Evolutionary conservation across 2,888 invertebrate genomes (phyloP).

Genomic region (Dolichomitus sp.): DNA sequence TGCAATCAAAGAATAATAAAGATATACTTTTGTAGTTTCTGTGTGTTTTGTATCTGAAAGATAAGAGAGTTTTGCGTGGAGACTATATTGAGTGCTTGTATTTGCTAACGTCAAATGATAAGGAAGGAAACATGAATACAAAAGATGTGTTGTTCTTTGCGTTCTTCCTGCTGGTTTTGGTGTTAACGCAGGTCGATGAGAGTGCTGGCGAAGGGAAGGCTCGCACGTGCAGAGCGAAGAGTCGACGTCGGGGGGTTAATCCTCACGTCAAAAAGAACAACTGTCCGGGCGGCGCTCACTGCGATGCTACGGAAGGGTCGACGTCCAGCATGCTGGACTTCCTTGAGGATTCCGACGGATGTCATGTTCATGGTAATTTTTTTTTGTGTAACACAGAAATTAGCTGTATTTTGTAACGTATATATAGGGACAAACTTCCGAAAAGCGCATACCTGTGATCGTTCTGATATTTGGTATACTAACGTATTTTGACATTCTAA

Average conservation of each 20-base stretch:
- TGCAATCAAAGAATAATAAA: background rate
- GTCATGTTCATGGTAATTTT: constrained; percentile 37
- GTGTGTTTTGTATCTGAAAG: background rate
- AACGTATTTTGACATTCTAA: too few relatives aligned
- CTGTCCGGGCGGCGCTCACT: constrained; percentile 9
- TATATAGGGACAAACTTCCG: too few relatives aligned
- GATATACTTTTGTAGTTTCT: too few relatives aligned
- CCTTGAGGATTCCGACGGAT: constrained; percentile 8
- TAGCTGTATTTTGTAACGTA: too few relatives aligned
- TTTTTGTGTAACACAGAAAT: background rate
- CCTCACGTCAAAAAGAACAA: background rate
- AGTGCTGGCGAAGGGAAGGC: background rate
- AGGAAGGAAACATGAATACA: constrained; percentile 31
- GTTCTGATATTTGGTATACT: too few relatives aligned
- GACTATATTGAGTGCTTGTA: background rate
- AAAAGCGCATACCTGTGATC: too few relatives aligned
- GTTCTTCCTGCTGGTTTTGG: constrained; percentile 4
- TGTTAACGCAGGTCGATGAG: constrained; percentile 2
- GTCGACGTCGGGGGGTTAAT: background rate
- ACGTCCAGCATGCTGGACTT: constrained; percentile 36
- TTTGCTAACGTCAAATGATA: background rate
- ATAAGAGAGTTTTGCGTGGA: background rate
- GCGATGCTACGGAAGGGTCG: background rate
- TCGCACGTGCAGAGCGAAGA: constrained; percentile 7
- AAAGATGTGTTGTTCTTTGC: constrained; percentile 11